A percentile compares a stretch with the other conserved stretches of the same genome.
These are phyloP conservation scores for Tuta absoluta DNA, from an alignment of 2,888 invertebrate genomes.

Conservation along the genomic window DNA sequence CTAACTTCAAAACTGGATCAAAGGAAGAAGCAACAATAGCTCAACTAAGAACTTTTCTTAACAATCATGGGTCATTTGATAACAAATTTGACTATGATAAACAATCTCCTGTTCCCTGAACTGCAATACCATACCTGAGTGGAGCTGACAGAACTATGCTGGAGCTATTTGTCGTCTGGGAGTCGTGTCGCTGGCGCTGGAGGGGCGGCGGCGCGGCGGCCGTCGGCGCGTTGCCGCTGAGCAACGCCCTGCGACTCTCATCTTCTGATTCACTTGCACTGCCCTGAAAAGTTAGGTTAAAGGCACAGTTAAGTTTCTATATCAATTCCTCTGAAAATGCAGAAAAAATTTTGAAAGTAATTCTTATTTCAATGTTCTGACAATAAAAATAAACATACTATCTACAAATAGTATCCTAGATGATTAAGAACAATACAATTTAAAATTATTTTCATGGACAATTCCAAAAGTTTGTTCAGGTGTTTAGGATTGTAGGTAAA, in stretches of 20 bases:
- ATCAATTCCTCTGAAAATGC: too few species aligned
- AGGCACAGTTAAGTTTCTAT: background rate
- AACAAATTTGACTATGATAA: background rate
- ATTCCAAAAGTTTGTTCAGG: background rate
- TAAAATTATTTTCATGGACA: background rate
- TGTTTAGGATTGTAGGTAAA: background rate
- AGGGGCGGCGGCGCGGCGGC: slow-evolving; percentile 46
- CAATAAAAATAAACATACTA: too few species aligned
- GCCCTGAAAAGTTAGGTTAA: slow-evolving; percentile 52
- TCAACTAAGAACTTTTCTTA: too few species aligned
- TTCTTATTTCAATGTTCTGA: too few species aligned
- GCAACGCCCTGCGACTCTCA: slow-evolving; percentile 70
- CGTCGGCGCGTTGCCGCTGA: slow-evolving; percentile 47
- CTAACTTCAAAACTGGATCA: too few species aligned
- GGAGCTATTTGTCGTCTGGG: slow-evolving; percentile 61
- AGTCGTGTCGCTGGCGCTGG: slow-evolving; percentile 66
- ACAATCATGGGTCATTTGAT: too few species aligned
- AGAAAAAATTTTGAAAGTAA: too few species aligned
- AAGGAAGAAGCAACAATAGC: too few species aligned
- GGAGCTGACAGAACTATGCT: slow-evolving; percentile 43
- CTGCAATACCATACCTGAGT: slow-evolving; percentile 47
- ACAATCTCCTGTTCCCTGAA: background rate
- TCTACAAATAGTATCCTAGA: too few species aligned
- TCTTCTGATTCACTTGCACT: slow-evolving; percentile 87
- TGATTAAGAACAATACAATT: background rate